Conservation (phyloP, 2,888 invertebrate species). For the Himalopsyche kuldschensis region DNA sequence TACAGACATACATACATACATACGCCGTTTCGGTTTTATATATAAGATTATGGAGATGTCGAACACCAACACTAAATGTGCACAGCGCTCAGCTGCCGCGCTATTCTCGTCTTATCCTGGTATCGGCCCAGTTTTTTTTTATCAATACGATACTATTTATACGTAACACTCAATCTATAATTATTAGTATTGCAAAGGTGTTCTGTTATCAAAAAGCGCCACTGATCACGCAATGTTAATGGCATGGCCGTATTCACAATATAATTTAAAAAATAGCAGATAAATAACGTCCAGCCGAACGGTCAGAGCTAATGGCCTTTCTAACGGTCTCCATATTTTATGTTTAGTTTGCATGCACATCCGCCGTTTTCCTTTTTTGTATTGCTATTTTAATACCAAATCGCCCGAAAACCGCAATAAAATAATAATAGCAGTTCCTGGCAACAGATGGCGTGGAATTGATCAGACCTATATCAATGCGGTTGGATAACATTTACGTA, state of each 20-base stretch:
- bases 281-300: constrained; percentile 24
- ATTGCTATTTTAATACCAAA: constrained; percentile 25
- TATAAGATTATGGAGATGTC: too few species aligned
- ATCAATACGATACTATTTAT: not conserved
- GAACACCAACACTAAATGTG: not conserved
- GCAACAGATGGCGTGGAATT: constrained; percentile 19
- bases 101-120: not conserved
- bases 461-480: not conserved
- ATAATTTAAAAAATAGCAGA: constrained; percentile 29
- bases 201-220: constrained; percentile 23
- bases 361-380: constrained; percentile 25
- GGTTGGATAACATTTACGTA: not conserved
- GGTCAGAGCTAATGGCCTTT: constrained; percentile 31
- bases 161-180: not conserved
- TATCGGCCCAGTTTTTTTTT: too few species aligned
- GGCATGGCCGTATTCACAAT: constrained; percentile 14
- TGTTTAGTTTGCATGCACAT: constrained; percentile 33
- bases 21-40: too few species aligned
- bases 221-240: constrained; percentile 32
- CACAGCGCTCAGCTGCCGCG: not conserved
- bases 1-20: too few species aligned
- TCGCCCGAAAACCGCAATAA: constrained; percentile 32
- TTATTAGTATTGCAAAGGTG: constrained; percentile 15
- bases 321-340: constrained; percentile 35
- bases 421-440: constrained; percentile 3